Conservation (phyloP, 2,113 vertebrate genomes). For the Crypturellus undulatus region DNA sequence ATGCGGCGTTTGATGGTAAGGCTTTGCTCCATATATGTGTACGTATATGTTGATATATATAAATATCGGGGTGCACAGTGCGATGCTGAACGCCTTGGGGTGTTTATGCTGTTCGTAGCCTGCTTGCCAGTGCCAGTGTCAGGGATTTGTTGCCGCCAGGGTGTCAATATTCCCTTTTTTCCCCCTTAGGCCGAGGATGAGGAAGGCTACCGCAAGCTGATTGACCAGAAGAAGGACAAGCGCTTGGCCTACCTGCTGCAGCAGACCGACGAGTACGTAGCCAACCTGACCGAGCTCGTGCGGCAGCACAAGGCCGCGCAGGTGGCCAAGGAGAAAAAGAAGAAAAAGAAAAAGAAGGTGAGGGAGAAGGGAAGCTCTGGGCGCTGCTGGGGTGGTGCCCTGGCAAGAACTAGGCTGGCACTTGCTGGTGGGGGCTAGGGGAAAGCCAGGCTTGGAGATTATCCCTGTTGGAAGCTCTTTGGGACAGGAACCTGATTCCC, state of each 20-base stretch:
- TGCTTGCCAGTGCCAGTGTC: no score
- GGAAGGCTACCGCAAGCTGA: conserved; percentile 96
- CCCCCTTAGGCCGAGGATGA: conserved; percentile 90
- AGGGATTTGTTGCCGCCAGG: no score
- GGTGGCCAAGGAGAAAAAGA: conserved; percentile 90
- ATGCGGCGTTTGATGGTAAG: conserved; percentile 96
- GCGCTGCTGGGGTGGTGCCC: fast-evolving
- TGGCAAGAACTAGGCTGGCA: background rate
- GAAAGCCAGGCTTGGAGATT: background rate
- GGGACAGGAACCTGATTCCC: background rate
- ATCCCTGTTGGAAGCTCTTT: background rate
- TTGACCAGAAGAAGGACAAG: conserved; percentile 99
- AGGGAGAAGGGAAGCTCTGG: fast-evolving
- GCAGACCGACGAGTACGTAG: conserved; percentile 97
- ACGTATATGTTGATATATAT: background rate
- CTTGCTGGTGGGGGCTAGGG: no score
- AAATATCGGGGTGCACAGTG: background rate
- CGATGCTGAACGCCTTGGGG: background rate
- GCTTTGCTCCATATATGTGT: background rate
- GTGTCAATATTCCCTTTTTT: background rate
- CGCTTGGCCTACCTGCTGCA: conserved; percentile 96
- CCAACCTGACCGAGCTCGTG: conserved; percentile 96
- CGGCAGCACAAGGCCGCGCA: conserved; percentile 95
- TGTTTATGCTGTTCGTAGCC: no score
- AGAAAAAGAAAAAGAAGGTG: conserved; percentile 95